Evolutionary conservation across 2,113 vertebrate genomes (phyloP).

Genomic region (Anser cygnoides): DNA sequence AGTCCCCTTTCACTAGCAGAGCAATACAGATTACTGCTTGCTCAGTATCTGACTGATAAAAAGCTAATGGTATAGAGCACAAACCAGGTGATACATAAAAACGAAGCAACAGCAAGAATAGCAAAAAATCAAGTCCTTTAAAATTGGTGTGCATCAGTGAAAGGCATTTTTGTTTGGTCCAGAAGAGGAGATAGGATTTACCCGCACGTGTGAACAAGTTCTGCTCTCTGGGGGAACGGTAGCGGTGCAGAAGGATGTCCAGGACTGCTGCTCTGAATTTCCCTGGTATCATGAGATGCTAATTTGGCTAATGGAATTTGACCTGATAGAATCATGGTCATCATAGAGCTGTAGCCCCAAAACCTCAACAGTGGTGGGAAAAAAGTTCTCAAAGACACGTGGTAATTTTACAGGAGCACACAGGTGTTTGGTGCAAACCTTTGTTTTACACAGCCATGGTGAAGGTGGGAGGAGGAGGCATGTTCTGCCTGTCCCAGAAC

Average conservation of each 20-base stretch:
- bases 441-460: not conserved
- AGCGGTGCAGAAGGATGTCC: rapidly evolving
- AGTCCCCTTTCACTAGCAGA: not conserved
- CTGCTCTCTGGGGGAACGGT: not conserved
- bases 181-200: not conserved
- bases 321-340: not conserved
- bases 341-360: not conserved
- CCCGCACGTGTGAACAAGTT: not conserved
- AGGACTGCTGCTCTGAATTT: not conserved
- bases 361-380: not conserved
- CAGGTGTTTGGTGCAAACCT: not conserved
- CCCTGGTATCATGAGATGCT: rapidly evolving
- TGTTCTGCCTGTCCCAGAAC: not conserved
- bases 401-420: not conserved
- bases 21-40: not conserved
- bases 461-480: not conserved
- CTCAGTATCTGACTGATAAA: not conserved
- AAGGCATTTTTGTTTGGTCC: not conserved
- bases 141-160: not conserved
- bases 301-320: not conserved
- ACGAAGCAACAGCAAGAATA: not conserved
- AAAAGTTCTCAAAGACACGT: not conserved
- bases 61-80: not conserved
- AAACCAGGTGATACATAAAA: not conserved
- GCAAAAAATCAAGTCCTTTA: not conserved